These are phyloP conservation scores for Caerostris darwini DNA, from an alignment of 1,140 invertebrate species.

Conservation along the genomic window DNA sequence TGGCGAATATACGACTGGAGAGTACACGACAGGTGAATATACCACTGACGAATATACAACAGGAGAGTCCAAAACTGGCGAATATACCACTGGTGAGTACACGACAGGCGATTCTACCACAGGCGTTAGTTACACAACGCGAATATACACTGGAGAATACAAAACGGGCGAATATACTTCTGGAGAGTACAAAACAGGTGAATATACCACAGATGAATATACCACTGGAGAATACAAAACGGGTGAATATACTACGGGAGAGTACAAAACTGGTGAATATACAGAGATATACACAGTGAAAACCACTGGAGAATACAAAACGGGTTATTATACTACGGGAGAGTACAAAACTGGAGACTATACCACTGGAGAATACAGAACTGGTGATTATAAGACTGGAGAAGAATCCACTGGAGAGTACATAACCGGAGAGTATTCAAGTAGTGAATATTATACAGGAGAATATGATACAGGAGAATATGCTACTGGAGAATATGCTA, in stretches of 20 bases:
- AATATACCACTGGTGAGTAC: constrained; percentile 27
- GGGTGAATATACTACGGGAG: background rate
- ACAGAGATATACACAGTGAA: no score
- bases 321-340: background rate
- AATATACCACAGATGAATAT: background rate
- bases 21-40: background rate
- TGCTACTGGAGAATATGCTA: constrained; percentile 14
- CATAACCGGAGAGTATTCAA: background rate
- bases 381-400: background rate
- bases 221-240: background rate
- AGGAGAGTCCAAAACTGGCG: background rate
- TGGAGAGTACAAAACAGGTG: constrained; percentile 17
- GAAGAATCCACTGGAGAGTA: background rate
- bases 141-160: constrained; percentile 18
- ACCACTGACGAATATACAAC: background rate
- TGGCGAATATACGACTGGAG: background rate
- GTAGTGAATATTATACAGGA: background rate
- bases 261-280: background rate
- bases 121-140: background rate
- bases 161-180: background rate
- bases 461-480: background rate
- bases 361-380: background rate
- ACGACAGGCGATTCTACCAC: constrained; percentile 29
- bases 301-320: background rate
- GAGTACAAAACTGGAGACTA: background rate